Conservation (phyloP, 2,113 vertebrate species). For the Camelus dromedarius region DNA sequence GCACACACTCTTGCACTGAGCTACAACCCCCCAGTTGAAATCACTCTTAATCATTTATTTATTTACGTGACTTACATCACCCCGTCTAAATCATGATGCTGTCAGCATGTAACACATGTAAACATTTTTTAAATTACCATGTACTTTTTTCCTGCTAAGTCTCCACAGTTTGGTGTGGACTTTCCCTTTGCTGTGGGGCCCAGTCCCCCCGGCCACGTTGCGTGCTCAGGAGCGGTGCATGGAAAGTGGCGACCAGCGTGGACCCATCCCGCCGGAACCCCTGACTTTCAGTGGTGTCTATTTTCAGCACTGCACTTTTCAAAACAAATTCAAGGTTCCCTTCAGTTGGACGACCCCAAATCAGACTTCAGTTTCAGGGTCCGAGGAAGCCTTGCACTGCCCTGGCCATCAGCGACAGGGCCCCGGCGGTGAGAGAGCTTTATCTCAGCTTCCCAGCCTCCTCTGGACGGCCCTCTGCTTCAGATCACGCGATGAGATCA, state of each 20-base stretch:
- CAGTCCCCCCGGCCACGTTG: fast-evolving
- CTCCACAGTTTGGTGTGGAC: neutral
- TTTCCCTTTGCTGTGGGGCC: neutral
- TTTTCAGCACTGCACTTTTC: neutral
- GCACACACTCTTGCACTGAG: too few species aligned
- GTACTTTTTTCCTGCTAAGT: neutral
- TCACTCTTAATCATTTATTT: neutral
- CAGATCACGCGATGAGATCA: neutral
- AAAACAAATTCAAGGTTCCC: neutral
- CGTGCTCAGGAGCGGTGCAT: neutral
- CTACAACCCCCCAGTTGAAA: neutral
- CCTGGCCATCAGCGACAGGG: neutral
- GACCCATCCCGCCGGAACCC: neutral
- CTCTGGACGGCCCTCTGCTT: neutral
- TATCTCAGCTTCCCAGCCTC: neutral
- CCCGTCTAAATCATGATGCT: neutral
- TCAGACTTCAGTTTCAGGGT: neutral
- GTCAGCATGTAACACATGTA: neutral
- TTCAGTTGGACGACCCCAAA: neutral
- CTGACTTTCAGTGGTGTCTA: neutral
- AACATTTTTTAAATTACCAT: neutral
- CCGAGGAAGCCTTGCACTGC: neutral
- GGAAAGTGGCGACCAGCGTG: neutral
- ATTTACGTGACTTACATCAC: neutral
- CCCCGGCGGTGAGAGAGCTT: neutral